Base-by-base conservation (phyloP, 2,888 invertebrate species). In the Philaethria dido region DNA sequence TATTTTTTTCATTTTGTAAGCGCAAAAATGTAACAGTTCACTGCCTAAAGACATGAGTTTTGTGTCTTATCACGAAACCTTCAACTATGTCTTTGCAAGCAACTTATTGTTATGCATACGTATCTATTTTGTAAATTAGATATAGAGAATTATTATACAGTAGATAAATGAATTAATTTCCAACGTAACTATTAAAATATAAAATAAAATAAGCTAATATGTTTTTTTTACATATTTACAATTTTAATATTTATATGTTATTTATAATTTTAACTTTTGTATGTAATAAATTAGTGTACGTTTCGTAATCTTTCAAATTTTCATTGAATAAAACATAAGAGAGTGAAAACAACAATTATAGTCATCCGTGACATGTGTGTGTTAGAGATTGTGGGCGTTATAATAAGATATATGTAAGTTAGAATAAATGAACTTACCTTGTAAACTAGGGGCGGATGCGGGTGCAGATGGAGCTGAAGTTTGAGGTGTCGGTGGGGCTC, bases 361-460 rank as follows among this genome's bases (percentile, higher is more conserved):
- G n/a, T n/a, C n/a, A n/a, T n/a, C n/a, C n/a, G n/a, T n/a, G n/a
- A n/a, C n/a, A n/a, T n/a, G n/a, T n/a, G n/a, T n/a, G n/a, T n/a
- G n/a, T n/a, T n/a, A n/a, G n/a, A n/a, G n/a, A n/a, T n/a, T n/a
- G n/a, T n/a, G n/a, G n/a, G n/a, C n/a, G n/a, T n/a, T n/a, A n/a
- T n/a, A n/a, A n/a, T n/a, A n/a, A n/a, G 4, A 33, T 33, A 33
- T 8, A 33, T 14, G 11, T 20, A 22, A 39, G 14, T 25, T 48
- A 50, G 16, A 29, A 16, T 16, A 52, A 16, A 29, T 14, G 11
- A 45, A 45, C 95, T 94, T 83, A 96, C 95, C 95, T 82, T 93
- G 91, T 78, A 89, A 81, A 79, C 93, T 89, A 74, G 91, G 90
- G 70, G 92, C 88, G 0, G 92, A 88, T 0, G 90, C 88, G 0